phyloP scores from a whole-genome alignment of 2,113 vertebrate genomes.

The Dolichotis patagonum region DNA sequence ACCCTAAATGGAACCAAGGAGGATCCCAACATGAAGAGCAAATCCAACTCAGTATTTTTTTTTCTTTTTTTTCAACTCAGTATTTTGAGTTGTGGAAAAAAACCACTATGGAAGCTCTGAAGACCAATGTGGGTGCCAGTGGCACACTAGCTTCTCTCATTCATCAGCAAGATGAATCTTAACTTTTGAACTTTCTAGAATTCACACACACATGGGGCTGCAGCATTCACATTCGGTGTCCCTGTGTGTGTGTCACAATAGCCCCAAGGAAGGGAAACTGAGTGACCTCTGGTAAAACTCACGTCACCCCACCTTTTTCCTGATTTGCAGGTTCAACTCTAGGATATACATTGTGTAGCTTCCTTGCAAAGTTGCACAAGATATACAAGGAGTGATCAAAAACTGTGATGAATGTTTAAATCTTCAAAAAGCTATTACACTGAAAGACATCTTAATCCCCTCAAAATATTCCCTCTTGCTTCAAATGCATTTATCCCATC shows the following conservation, averaged over 20 bases:
- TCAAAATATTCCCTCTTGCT: neutral
- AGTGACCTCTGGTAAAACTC: neutral
- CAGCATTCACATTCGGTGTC: neutral
- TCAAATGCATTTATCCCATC: neutral
- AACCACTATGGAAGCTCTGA: neutral
- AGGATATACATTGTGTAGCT: neutral
- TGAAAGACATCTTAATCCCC: neutral
- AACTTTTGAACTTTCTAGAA: neutral
- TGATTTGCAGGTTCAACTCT: neutral
- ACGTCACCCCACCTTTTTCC: neutral
- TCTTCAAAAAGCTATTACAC: neutral
- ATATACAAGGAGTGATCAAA: neutral
- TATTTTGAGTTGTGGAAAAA: neutral
- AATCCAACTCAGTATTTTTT: neutral
- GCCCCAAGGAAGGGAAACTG: neutral
- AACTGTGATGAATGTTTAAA: neutral
- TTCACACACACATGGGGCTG: neutral
- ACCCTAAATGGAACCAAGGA: neutral
- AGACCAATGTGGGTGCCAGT: neutral
- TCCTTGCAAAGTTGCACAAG: neutral
- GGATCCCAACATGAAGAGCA: neutral
- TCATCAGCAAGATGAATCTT: neutral
- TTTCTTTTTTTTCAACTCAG: too few relatives aligned
- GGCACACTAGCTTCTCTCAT: neutral
- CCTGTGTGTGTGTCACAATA: accelerated